These are phyloP conservation scores for Macrotus californicus DNA, from an alignment of 2,113 vertebrate species.

Conservation along the genomic window DNA sequence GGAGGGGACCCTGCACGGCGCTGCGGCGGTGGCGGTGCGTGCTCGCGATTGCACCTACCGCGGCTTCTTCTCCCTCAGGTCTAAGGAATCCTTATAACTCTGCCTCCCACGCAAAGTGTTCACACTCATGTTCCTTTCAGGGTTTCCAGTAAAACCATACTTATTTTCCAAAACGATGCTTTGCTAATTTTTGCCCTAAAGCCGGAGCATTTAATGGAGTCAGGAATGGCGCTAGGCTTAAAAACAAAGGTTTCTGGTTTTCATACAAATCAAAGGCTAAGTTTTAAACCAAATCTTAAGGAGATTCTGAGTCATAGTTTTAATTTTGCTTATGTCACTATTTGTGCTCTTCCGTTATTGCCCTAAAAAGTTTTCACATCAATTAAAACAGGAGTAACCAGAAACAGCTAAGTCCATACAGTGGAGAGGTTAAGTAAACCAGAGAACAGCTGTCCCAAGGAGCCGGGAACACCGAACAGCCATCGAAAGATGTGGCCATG, in stretches of 20 bases:
- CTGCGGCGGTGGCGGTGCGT: accelerated
- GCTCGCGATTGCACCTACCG: accelerated
- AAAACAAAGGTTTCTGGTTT: constrained; percentile 5
- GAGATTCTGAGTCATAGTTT: neutral
- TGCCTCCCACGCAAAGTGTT: neutral
- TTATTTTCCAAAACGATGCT: neutral
- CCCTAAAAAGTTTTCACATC: neutral
- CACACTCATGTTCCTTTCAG: neutral
- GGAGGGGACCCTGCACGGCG: neutral
- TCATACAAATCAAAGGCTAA: neutral
- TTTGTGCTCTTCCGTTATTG: neutral
- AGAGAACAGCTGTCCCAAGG: neutral
- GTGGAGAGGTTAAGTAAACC: neutral
- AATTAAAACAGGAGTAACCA: neutral
- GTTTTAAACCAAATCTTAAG: neutral
- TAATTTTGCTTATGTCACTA: neutral
- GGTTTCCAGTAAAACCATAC: neutral
- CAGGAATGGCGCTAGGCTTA: neutral
- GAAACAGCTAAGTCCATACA: neutral
- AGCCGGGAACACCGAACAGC: neutral
- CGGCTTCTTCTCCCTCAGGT: neutral
- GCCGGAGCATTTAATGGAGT: neutral
- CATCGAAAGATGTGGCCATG: neutral
- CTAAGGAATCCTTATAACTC: neutral
- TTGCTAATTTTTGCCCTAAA: neutral